Evolutionary conservation across 2,113 vertebrate genomes (phyloP).

Genomic region (Rhadina sibilatrix): DNA sequence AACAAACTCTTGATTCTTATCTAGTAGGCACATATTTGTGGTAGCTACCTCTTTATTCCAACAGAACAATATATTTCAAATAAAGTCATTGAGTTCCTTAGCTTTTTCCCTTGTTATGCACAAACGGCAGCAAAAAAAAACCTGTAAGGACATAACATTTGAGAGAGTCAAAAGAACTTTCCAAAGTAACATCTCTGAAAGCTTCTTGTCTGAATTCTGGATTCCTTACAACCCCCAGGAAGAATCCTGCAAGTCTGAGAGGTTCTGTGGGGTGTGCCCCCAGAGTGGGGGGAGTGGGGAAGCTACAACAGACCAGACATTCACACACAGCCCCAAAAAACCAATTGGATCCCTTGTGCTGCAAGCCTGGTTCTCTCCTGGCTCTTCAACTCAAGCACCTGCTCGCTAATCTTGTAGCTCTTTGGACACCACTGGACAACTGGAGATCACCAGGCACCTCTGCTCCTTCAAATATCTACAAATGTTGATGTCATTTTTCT

Average conservation of each 20-base stretch:
- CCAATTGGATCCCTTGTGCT: fast-evolving
- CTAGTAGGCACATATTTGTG: not conserved
- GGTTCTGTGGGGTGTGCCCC: not conserved
- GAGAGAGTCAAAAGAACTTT: not conserved
- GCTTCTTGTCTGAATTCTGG: not conserved
- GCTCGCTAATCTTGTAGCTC: fast-evolving
- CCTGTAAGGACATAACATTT: not conserved
- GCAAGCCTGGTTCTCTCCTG: not conserved
- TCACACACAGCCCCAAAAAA: not conserved
- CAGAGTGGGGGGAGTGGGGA: not conserved
- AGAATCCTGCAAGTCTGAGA: not conserved
- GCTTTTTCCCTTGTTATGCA: not conserved
- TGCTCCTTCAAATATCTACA: not conserved
- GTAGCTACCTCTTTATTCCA: not conserved
- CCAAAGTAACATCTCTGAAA: not conserved
- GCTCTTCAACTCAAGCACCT: not conserved
- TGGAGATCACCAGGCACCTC: not conserved
- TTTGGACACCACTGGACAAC: not conserved
- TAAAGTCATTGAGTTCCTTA: not conserved
- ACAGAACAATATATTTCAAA: not conserved
- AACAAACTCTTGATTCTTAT: not conserved
- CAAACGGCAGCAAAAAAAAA: not conserved
- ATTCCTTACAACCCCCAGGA: not conserved
- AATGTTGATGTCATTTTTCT: fast-evolving
- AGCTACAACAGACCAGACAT: not conserved